A percentile compares a stretch with the other conserved stretches of the same genome.
phyloP scores from a whole-genome alignment of 2,888 invertebrate species.

The Melangyna quadrimaculata region DNA sequence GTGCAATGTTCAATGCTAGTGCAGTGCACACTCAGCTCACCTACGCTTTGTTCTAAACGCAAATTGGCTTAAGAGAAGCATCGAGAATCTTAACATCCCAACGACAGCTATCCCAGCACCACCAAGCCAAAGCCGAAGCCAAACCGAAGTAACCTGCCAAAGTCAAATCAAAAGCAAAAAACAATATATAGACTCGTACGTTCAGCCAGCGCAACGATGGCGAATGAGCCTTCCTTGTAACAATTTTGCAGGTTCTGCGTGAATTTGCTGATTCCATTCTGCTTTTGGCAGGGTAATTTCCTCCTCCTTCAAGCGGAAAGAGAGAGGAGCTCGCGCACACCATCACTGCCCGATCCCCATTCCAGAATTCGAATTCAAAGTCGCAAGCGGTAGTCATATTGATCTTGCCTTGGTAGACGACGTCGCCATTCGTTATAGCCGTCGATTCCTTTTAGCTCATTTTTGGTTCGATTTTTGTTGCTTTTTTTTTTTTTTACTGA shows the following conservation, averaged over 20 bases:
- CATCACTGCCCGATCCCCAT: not conserved
- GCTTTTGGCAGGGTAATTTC: slow-evolving; percentile 70
- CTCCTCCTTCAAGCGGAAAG: slow-evolving; percentile 31
- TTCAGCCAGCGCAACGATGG: too few relatives aligned
- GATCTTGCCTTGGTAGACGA: slow-evolving; percentile 57
- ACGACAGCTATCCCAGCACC: not conserved
- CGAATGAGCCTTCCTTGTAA: slow-evolving; percentile 38
- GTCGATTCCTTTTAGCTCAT: slow-evolving; percentile 64
- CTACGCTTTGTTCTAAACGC: slow-evolving; percentile 61
- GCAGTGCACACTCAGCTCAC: slow-evolving; percentile 15
- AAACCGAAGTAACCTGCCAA: not conserved
- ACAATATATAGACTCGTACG: not conserved
- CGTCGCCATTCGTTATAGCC: slow-evolving; percentile 66
- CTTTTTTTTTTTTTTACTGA: not conserved
- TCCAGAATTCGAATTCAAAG: slow-evolving; percentile 10
- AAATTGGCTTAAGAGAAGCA: slow-evolving; percentile 59
- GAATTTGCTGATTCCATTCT: slow-evolving; percentile 66
- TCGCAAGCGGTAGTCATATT: slow-evolving; percentile 57
- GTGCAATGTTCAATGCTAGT: too few relatives aligned
- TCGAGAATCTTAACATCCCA: not conserved
- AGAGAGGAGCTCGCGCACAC: slow-evolving; percentile 1
- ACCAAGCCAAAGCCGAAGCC: too few relatives aligned
- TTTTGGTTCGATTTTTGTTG: slow-evolving; percentile 59
- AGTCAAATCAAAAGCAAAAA: slow-evolving; percentile 6
- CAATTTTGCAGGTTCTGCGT: slow-evolving; percentile 63